Evolutionary conservation across 2,888 invertebrate species (phyloP), one percentile per base, ranked within the genome.

Genomic region (Patella ulyssiponensis): DNA sequence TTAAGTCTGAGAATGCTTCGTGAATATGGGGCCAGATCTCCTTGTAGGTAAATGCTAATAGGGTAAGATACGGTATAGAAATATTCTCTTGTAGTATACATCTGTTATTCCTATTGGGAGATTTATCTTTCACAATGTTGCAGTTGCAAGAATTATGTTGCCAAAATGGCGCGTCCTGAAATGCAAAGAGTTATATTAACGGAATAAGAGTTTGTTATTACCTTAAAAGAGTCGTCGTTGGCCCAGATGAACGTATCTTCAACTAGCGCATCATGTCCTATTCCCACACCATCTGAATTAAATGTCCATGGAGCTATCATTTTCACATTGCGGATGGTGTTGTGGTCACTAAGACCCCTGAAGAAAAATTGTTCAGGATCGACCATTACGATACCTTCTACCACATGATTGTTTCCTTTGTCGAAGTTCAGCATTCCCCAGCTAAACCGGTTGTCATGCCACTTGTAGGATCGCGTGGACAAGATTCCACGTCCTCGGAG

Each of bases 221-320:
- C 78, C 78, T 78, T 78, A 20, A 80, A 77, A 14, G 78, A 53
- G 51, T 80, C 80, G 23, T 79, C 80, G 73, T 80, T 80, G 11
- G 77, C 80, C 72, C 54, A 69, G 27, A 78, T 73, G 54, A 80
- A 80, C 15, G 52, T 58, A 33, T 80, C 77, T 20, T 79, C 77
- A 5, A 79, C 79, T 12, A 79, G 5, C 1, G 73, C 77, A 56
- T 80, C 73, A 20, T 64, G 27, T 0, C 80, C 80, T 2, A 74
- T 33, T 3, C 54, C 72, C 23, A 80, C 44, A 20, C 80, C 78
- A 44, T 79, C 79, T 4, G 72, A 69, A 64, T 79, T 79, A 64
- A 17, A 75, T 20, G 75, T 77, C 80, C 80, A 80, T 52, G 78
- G 73, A 9, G 69, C 79, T 5, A 79, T 52, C 33, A 73, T 77